Evolutionary conservation across 1,140 invertebrate genomes (phyloP), one percentile per base, ranked within the genome.

Genomic region (Drosophila orosa): DNA sequence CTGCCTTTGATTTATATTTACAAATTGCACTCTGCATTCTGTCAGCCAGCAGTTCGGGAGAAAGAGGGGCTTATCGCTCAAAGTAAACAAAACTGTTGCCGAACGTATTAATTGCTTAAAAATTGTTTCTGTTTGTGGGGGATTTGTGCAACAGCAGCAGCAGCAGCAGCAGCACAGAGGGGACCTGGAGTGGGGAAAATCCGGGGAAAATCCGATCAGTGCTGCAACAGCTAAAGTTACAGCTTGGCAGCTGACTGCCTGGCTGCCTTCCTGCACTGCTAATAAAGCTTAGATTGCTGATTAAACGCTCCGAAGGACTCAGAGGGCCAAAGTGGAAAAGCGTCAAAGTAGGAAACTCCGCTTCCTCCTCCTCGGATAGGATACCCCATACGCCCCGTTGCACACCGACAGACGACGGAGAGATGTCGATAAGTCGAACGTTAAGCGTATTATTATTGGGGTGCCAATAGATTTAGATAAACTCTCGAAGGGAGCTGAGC

Each of bases 381-480:
- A 78, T 81, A 67, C 61, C 80, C 81, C 82, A 86, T 71, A 81
- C 77, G 81, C 78, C 78, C 63, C 60, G 81, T 86, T 84, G 82
- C 81, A 81, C 58, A 67, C 62, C 33, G 44, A 54, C 19, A n/a
- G 50, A n/a, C 19, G 78, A 68, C 40, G 59, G 19, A 58, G 24
- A 22, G 44, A 86, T 81, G 83, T 82, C 83, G 83, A 86, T 86
- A 86, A 87, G 83, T 85, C 63, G 66, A 79, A 55, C 75, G 74
- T 72, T 83, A 86, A 86, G 82, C 83, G 66, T 83, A 80, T 86
- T 86, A 85, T 74, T 83, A 75, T 78, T 86, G 74, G 55, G 55
- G 84, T 87, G 83, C 83, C 79, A 89, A 89, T 89, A 89, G 84
- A 89, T 89, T 84, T 80, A 89, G 84, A 89, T 89, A 89, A 89